Evolutionary conservation across 2,797 vertebrate species (phyloP).

Genomic region (Tangara arthus): DNA sequence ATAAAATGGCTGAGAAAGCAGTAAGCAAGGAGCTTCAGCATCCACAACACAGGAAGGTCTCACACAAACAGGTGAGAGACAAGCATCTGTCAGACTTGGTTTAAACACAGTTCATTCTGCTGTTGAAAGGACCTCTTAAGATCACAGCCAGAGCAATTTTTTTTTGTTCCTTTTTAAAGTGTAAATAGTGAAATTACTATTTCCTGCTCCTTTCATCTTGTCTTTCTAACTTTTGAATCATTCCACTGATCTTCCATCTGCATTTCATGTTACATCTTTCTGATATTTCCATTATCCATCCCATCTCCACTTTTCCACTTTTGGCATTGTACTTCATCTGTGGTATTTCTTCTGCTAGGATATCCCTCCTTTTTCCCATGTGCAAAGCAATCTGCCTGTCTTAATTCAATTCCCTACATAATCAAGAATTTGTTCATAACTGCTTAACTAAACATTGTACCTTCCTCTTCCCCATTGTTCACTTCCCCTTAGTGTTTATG

Average conservation of each 20-base stretch:
- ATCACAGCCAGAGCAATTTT: background rate
- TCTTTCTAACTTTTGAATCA: background rate
- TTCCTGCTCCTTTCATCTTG: background rate
- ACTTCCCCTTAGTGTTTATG: background rate
- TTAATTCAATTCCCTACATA: background rate
- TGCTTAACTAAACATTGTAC: background rate
- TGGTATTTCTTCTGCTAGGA: background rate
- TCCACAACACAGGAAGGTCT: background rate
- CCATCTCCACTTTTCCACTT: background rate
- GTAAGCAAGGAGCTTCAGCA: background rate
- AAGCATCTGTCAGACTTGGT: background rate
- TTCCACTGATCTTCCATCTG: background rate
- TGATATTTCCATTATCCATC: background rate
- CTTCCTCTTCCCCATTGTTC: background rate
- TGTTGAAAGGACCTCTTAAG: background rate
- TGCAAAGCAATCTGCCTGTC: background rate
- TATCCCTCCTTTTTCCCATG: background rate
- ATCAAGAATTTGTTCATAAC: background rate
- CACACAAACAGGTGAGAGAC: background rate
- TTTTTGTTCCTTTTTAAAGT: background rate
- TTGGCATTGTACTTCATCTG: background rate
- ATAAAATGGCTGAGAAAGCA: background rate
- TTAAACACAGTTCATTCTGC: background rate
- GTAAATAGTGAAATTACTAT: background rate
- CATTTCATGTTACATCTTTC: background rate